Conservation (phyloP, 2,113 vertebrate species). For the Sigmodon hispidus region DNA sequence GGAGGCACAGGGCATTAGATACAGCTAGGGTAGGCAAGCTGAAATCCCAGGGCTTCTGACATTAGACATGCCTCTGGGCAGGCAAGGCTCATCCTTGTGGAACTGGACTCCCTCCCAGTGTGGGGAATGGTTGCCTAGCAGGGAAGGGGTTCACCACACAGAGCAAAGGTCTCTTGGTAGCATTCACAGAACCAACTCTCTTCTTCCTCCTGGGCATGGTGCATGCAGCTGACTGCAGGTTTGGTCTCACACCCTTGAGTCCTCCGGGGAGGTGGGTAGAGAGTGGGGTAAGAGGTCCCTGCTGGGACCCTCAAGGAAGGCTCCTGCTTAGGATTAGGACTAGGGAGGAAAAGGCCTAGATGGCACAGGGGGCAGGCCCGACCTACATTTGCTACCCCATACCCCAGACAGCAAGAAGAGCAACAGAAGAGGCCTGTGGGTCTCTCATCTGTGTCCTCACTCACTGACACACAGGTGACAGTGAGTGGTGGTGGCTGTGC, state of each 20-base stretch:
- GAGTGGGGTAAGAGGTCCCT: neutral
- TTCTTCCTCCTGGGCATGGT: conserved; percentile 80
- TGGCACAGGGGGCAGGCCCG: neutral
- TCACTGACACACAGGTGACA: neutral
- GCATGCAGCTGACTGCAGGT: neutral
- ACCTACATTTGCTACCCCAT: neutral
- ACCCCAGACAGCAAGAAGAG: neutral
- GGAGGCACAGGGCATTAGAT: neutral
- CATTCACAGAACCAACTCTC: conserved; percentile 92
- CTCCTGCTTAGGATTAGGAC: neutral
- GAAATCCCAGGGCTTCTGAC: neutral
- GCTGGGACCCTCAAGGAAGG: neutral
- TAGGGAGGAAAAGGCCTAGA: neutral
- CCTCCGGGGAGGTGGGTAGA: conserved; percentile 62
- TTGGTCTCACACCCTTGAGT: conserved; percentile 70
- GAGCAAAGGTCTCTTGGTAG: conserved; percentile 89
- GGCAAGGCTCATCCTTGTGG: neutral
- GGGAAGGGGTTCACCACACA: conserved; percentile 82
- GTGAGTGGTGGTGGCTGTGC: accelerated
- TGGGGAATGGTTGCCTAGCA: neutral
- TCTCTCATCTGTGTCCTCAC: neutral
- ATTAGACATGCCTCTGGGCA: neutral
- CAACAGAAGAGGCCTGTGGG: neutral
- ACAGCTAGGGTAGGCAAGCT: neutral
- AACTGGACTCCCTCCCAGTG: neutral